A percentile compares a stretch with the other conserved stretches of the same genome.
These are phyloP conservation scores for Paralvinella palmiformis DNA, from an alignment of 1,140 invertebrate species.

Conservation along the genomic window DNA sequence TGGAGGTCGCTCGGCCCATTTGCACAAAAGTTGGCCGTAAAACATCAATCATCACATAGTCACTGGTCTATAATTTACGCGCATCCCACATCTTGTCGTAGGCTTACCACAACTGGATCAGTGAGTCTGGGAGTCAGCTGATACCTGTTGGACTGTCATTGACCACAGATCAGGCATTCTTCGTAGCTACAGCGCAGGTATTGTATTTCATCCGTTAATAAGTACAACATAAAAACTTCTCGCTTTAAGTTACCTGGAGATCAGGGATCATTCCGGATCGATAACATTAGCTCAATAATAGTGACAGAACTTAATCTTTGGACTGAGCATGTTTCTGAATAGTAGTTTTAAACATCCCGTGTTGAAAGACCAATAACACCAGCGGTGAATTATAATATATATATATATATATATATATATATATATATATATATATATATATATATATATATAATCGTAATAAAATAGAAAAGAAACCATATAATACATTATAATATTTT, in stretches of 20 bases:
- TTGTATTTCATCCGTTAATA: background rate
- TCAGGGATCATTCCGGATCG: background rate
- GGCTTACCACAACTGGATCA: conserved; percentile 8
- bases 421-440: background rate
- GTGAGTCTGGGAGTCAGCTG: background rate
- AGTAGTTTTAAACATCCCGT: background rate
- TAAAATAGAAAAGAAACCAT: background rate
- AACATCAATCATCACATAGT: no score
- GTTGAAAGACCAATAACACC: background rate
- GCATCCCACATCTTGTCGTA: background rate
- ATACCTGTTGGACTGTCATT: background rate
- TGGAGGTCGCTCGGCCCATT: no score
- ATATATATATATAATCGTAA: background rate
- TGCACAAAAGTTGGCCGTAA: no score
- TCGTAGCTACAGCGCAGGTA: conserved; percentile 16
- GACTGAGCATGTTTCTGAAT: background rate
- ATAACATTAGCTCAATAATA: background rate
- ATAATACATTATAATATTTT: no score
- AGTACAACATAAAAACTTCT: background rate
- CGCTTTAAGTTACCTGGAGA: background rate
- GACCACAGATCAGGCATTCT: conserved; percentile 8
- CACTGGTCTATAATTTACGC: background rate
- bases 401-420: conserved; percentile 6
- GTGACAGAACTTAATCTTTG: background rate
- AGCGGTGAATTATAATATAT: background rate